A percentile compares a stretch with the other conserved stretches of the same genome.
These are phyloP conservation scores for Isurus oxyrinchus DNA, from an alignment of 2,113 vertebrate species.

Conservation along the genomic window DNA sequence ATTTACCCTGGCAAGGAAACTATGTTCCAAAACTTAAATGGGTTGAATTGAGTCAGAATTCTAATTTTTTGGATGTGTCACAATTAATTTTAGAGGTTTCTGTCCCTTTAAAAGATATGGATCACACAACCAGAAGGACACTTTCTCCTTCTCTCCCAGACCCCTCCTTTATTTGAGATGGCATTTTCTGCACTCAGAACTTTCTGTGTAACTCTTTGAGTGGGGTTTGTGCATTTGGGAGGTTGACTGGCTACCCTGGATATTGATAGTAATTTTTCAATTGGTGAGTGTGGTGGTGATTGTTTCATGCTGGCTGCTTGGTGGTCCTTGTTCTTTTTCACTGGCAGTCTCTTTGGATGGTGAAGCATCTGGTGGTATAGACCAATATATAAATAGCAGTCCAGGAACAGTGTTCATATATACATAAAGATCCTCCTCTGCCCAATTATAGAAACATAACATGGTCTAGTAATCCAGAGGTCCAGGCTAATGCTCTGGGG, in stretches of 20 bases:
- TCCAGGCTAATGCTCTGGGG: too few species aligned
- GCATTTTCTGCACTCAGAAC: neutral
- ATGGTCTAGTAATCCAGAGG: neutral
- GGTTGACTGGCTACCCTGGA: neutral
- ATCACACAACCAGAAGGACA: neutral
- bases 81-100: neutral
- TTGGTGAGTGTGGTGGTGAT: neutral
- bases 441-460: neutral
- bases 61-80: neutral
- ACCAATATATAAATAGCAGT: neutral
- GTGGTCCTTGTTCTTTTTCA: neutral
- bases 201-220: neutral
- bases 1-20: neutral
- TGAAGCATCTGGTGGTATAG: neutral
- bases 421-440: neutral
- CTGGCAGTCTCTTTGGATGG: neutral
- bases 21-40: neutral
- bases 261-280: neutral
- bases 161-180: neutral
- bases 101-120: neutral
- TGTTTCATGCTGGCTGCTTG: neutral
- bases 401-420: neutral
- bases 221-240: neutral
- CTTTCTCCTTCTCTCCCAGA: neutral
- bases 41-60: neutral